Percentiles rank a stretch among this genome's conserved stretches.
These are phyloP conservation scores for Pungitius pungitius DNA, from an alignment of 2,113 vertebrate genomes.

Conservation along the genomic window DNA sequence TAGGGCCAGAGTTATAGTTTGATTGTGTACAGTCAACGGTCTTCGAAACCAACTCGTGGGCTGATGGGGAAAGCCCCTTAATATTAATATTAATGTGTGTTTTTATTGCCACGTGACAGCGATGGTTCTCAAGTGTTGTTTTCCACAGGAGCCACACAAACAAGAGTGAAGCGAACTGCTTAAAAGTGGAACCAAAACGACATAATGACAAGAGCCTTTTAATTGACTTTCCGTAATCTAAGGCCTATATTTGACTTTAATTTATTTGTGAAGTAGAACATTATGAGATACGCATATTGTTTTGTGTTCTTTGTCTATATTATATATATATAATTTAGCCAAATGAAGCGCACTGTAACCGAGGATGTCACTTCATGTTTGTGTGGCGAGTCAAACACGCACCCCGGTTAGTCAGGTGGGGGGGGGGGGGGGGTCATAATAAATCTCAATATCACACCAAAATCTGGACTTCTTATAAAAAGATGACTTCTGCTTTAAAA, in stretches of 20 bases:
- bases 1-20: conserved; percentile 14
- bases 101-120: conserved; percentile 8
- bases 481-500: conserved; percentile 26
- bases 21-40: neutral
- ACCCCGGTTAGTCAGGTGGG: neutral
- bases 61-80: neutral
- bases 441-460: conserved; percentile 19
- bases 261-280: neutral
- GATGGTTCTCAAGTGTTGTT: neutral
- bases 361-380: neutral
- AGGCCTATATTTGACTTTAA: neutral
- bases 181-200: neutral
- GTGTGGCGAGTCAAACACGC: conserved; percentile 17
- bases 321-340: neutral
- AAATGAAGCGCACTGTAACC: neutral
- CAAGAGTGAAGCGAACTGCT: neutral
- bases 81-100: neutral
- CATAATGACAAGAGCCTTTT: neutral
- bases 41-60: neutral
- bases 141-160: neutral
- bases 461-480: conserved; percentile 12
- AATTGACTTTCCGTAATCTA: no score
- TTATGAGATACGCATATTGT: neutral
- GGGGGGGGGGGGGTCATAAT: neutral
- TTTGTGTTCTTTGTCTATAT: neutral